phyloP scores from a whole-genome alignment of 2,888 invertebrate species.

The Gymnosoma rotundatum region DNA sequence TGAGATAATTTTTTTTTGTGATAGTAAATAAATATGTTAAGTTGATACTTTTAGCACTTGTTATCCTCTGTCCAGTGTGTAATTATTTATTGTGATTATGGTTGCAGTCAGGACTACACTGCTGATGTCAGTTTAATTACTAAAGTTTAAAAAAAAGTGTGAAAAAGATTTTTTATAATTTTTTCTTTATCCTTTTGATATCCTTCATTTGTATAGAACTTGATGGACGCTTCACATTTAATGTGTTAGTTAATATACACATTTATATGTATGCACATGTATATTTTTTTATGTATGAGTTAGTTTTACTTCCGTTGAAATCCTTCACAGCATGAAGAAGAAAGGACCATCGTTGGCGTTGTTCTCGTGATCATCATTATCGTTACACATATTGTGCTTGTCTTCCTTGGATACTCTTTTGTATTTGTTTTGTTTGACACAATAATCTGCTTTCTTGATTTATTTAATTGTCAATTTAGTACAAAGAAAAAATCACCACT shows the following conservation, averaged over 20 bases:
- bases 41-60: conserved; percentile 47
- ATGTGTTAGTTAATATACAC: not conserved
- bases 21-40: conserved; percentile 41
- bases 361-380: conserved; percentile 42
- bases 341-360: conserved; percentile 38
- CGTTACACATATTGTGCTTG: conserved; percentile 37
- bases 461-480: conserved; percentile 80
- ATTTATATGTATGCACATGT: not conserved
- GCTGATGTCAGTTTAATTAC: conserved; percentile 70
- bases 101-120: conserved; percentile 42
- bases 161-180: conserved; percentile 12
- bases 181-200: conserved; percentile 38
- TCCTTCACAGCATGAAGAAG: conserved; percentile 61
- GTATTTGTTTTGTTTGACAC: conserved; percentile 62
- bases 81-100: conserved; percentile 53
- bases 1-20: conserved; percentile 3
- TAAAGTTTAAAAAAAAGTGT: conserved; percentile 63
- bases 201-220: not conserved
- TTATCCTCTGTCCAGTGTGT: conserved; percentile 36
- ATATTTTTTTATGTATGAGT: not conserved
- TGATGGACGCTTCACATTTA: no score
- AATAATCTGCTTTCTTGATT: conserved; percentile 74
- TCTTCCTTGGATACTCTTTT: conserved; percentile 3
- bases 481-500: conserved; percentile 66
- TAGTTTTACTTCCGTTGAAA: not conserved